phyloP scores from a whole-genome alignment of 2,888 invertebrate genomes.

The Hipparchia sbordonii region DNA sequence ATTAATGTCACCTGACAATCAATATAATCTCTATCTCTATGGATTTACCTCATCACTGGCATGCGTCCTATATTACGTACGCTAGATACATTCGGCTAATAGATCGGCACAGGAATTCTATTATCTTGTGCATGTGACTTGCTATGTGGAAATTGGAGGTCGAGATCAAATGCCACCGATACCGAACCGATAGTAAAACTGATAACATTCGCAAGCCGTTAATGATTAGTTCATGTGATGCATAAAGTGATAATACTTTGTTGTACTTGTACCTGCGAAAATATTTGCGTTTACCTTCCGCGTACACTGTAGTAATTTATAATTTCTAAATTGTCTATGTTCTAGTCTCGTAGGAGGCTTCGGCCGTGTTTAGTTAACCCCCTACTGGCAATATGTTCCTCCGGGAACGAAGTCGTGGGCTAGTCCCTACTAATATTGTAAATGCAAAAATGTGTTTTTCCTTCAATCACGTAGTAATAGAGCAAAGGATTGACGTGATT shows the following conservation, averaged over 20 bases:
- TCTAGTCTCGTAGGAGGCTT: no score
- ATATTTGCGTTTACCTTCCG: neutral
- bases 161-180: conserved; percentile 27
- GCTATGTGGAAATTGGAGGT: conserved; percentile 29
- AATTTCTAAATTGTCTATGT: no score
- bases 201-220: conserved; percentile 21
- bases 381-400: no score
- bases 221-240: conserved; percentile 16
- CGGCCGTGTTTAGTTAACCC: no score
- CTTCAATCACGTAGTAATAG: no score
- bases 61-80: neutral
- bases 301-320: no score
- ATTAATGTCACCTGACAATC: neutral
- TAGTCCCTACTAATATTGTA: no score
- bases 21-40: neutral
- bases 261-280: no score
- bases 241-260: neutral
- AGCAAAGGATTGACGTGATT: no score
- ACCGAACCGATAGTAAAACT: conserved; percentile 29
- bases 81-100: neutral
- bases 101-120: conserved; percentile 19
- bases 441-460: no score
- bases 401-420: no score
- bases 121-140: conserved; percentile 20
- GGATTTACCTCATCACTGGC: conserved; percentile 14